phyloP scores from a whole-genome alignment of 2,888 invertebrate species.

The Hirtodrosophila cameraria region DNA sequence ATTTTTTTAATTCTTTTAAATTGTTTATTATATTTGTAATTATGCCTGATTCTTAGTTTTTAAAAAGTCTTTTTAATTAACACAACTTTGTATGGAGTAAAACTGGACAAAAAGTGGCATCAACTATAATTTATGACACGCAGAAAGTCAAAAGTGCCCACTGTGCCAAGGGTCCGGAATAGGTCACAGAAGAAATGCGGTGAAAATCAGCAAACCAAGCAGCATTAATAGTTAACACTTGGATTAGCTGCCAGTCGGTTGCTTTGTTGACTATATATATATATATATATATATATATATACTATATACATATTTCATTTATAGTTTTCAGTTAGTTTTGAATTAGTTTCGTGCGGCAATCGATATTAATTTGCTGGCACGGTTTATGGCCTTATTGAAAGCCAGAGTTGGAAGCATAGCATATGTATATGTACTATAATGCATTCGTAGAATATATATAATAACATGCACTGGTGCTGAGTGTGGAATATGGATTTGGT shows the following conservation, averaged over 20 bases:
- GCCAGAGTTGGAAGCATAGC: neutral
- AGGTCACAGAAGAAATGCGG: neutral
- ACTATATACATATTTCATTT: no score
- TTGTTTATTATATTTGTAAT: no score
- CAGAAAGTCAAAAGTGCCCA: no score
- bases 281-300: no score
- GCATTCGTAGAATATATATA: constrained; percentile 23
- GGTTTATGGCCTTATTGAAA: constrained; percentile 22
- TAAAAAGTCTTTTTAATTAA: no score
- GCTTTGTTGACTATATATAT: neutral
- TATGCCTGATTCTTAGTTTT: no score
- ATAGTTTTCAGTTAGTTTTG: constrained; percentile 42
- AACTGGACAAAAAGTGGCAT: no score
- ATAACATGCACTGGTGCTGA: constrained; percentile 10
- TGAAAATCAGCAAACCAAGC: neutral
- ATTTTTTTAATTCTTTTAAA: no score
- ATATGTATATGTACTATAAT: neutral
- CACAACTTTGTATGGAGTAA: no score
- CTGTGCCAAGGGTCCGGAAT: no score
- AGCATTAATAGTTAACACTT: constrained; percentile 5
- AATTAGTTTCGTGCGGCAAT: constrained; percentile 49
- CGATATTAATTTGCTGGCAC: constrained; percentile 30
- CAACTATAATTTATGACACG: no score
- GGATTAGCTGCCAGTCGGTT: neutral
- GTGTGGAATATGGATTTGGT: neutral